Evolutionary conservation across 2,797 vertebrate species (phyloP), one percentile per base, ranked within the genome.

Genomic region (Dryobates pubescens): DNA sequence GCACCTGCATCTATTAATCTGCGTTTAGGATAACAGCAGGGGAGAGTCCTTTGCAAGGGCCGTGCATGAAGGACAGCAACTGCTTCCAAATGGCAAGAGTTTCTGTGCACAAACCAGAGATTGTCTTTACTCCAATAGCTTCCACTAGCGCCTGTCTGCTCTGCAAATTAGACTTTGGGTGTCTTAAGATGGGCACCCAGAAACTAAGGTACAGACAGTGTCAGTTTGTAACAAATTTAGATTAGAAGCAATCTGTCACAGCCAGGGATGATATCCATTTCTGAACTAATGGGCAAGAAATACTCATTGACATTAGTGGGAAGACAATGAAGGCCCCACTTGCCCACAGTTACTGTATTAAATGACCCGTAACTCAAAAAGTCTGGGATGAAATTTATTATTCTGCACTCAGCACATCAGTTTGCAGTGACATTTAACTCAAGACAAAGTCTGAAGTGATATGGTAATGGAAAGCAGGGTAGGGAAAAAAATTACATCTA

Each of bases 341-440:
- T 85, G 56, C 70, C 78, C 69, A 63, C 56, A 77, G 75, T 59
- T 91, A 92, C 81, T 87, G 2, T 94, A 85, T 94, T 92, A 94
- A 95, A 94, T 87, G 59, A 87, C 72, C 59, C 77, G 34, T 68
- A 87, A 85, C 65, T 93, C 76, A 45, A 82, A 94, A 88, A 73
- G 58, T 87, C 81, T 69, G 59, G 47, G 49, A 69, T 82, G 10
- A 85, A 89, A 92, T 90, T 91, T 87, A 85, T 91, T 93, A 88
- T 90, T 91, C 65, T 82, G 34, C 41, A 80, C 34, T n/a, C 38
- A 87, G 36, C 47, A 69, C 23, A 77, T 85, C 45, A 32, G 45
- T 90, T 94, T 87, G 61, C 68, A 71, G 58, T 88, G 78, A 85
- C 57, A 56, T 69, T 90, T 87, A 88, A 47, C 68, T 90, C 49